Evolutionary conservation across 2,113 vertebrate species (phyloP).

Genomic region (Neotoma lepida): DNA sequence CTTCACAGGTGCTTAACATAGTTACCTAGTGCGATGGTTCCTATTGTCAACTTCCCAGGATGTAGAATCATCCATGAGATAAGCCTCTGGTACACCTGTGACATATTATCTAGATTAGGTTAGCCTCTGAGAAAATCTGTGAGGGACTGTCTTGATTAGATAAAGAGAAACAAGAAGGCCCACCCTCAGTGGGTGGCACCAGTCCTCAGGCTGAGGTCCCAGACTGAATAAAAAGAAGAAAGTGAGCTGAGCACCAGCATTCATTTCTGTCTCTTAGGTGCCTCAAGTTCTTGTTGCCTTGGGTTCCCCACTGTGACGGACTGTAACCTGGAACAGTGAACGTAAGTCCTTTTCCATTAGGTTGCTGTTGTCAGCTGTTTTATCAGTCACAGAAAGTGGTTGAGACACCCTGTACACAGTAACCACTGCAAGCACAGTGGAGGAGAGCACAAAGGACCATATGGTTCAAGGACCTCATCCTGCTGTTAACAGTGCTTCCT

Average conservation of each 20-base stretch:
- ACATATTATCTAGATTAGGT: not conserved
- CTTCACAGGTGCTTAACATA: not conserved
- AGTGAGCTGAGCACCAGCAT: not conserved
- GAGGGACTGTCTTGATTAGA: not conserved
- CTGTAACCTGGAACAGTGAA: not conserved
- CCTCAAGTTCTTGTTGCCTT: not conserved
- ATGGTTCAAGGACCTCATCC: not conserved
- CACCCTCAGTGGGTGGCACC: not conserved
- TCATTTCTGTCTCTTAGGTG: not conserved
- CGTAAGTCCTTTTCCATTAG: too few species aligned
- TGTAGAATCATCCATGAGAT: not conserved
- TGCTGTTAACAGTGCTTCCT: not conserved
- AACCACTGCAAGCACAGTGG: fast-evolving
- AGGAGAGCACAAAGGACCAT: fast-evolving
- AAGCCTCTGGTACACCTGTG: not conserved
- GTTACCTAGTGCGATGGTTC: not conserved
- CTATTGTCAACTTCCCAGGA: not conserved
- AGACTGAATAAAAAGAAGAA: not conserved
- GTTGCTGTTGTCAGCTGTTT: not conserved
- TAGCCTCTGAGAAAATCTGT: not conserved
- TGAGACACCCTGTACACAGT: not conserved
- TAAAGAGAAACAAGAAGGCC: not conserved
- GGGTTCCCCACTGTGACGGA: not conserved
- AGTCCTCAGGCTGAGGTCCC: not conserved
- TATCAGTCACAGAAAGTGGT: too few species aligned